Evolutionary conservation across 2,113 vertebrate genomes (phyloP).

Genomic region (Toxotes jaculatrix): DNA sequence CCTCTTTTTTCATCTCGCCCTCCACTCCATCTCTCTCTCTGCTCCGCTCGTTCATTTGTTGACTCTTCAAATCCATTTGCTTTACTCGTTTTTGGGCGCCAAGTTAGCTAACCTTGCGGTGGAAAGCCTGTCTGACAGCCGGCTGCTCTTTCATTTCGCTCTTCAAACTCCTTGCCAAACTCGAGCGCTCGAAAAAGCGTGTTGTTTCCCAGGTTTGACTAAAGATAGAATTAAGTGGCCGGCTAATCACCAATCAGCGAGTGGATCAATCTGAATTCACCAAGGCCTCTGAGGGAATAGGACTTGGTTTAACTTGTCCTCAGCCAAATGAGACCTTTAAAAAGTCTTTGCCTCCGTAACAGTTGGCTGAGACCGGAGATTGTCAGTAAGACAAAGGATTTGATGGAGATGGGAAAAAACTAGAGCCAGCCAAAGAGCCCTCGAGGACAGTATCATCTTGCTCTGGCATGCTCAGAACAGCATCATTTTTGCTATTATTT

Average conservation of each 20-base stretch:
- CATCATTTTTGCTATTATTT: conserved; percentile 32
- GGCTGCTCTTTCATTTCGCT: conserved; percentile 52
- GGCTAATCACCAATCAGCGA: conserved; percentile 60
- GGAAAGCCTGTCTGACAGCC: conserved; percentile 26
- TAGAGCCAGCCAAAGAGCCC: conserved; percentile 34
- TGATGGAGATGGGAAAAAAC: conserved; percentile 54
- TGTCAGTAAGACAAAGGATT: conserved; percentile 50
- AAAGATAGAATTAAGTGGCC: conserved; percentile 47
- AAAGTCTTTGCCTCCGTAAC: conserved; percentile 11
- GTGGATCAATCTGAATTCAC: conserved; percentile 49
- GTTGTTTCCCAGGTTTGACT: conserved; percentile 51
- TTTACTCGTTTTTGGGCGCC: conserved; percentile 22
- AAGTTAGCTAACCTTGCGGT: conserved; percentile 43
- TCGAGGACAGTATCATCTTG: conserved; percentile 38
- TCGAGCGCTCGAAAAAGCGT: conserved; percentile 28
- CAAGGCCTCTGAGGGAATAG: conserved; percentile 2
- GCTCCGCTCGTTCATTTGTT: conserved; percentile 22
- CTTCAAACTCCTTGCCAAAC: conserved; percentile 44
- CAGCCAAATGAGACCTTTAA: conserved; percentile 39
- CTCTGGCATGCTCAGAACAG: conserved; percentile 20
- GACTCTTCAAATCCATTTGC: conserved; percentile 59
- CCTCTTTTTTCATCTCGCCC: conserved; percentile 10
- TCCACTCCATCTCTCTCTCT: conserved; percentile 38
- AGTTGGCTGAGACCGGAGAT: conserved; percentile 40
- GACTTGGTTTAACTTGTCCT: conserved; percentile 24